These are phyloP conservation scores for Tetrapedia diversipes DNA, from an alignment of 2,888 invertebrate genomes.

Conservation along the genomic window DNA sequence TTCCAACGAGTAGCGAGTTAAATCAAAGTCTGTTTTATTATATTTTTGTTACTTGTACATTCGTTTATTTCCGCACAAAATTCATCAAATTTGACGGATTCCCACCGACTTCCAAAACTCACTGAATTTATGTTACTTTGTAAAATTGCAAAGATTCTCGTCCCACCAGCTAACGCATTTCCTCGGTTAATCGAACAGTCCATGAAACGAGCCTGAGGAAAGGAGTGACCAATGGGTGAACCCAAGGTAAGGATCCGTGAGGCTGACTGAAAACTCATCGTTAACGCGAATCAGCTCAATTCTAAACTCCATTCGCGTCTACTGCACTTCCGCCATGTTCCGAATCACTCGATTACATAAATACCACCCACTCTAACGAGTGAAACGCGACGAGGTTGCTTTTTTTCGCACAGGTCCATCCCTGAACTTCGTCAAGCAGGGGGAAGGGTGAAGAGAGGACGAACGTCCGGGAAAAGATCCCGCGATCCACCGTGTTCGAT, in stretches of 20 bases:
- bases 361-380: constrained; percentile 11
- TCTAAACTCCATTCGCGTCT: constrained; percentile 45
- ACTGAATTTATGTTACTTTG: too few relatives aligned
- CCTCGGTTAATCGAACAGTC: constrained; percentile 1
- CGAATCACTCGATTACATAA: constrained; percentile 37
- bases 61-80: too few relatives aligned
- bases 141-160: too few relatives aligned
- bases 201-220: not conserved
- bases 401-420: too few relatives aligned
- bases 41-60: too few relatives aligned
- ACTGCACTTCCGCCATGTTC: constrained; percentile 43
- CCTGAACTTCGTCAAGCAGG: too few relatives aligned
- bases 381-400: too few relatives aligned
- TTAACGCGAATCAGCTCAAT: constrained; percentile 38
- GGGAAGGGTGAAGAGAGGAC: not conserved
- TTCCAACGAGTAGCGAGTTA: too few relatives aligned
- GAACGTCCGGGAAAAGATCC: constrained; percentile 33
- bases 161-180: not conserved
- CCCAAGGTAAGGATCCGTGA: not conserved
- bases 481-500: constrained; percentile 15
- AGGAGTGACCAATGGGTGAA: not conserved
- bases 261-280: constrained; percentile 12
- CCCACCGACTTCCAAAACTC: too few relatives aligned
- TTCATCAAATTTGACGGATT: too few relatives aligned
- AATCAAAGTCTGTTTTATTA: too few relatives aligned